Evolutionary conservation across 1,140 invertebrate species (phyloP).

Genomic region (Leguminivora glycinivorella): DNA sequence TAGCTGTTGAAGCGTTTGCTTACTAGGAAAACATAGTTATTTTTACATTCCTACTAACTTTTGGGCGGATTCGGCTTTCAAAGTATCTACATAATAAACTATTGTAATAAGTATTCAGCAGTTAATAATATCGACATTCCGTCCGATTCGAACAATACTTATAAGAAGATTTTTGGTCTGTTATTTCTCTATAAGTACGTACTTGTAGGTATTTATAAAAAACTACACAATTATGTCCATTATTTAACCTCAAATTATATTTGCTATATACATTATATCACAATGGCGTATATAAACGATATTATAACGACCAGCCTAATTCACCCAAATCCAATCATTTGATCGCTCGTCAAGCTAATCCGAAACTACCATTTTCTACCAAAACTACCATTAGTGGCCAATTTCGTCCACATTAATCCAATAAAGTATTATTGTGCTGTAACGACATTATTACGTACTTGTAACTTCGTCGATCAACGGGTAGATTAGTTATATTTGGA

Average conservation of each 20-base stretch:
- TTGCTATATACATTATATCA: background rate
- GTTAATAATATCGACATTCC: too few relatives aligned
- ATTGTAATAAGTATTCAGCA: too few relatives aligned
- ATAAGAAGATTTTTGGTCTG: too few relatives aligned
- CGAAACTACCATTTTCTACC: constrained; percentile 25
- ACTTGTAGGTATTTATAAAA: background rate
- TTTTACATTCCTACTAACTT: too few relatives aligned
- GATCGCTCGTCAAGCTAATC: constrained; percentile 23
- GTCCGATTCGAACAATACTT: too few relatives aligned
- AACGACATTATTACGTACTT: constrained; percentile 25
- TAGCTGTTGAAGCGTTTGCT: too few relatives aligned
- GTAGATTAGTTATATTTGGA: constrained; percentile 25
- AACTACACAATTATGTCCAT: background rate
- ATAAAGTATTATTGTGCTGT: constrained; percentile 21
- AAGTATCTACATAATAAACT: too few relatives aligned
- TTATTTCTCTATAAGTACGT: background rate
- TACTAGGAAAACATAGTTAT: too few relatives aligned
- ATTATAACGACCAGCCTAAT: constrained; percentile 22
- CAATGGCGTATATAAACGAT: constrained; percentile 5
- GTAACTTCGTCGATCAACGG: constrained; percentile 6
- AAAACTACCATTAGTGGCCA: constrained; percentile 23
- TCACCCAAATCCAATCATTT: constrained; percentile 27
- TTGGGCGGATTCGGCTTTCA: too few relatives aligned
- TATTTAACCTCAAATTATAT: background rate
- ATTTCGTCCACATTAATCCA: constrained; percentile 28